Percentiles rank a stretch among this genome's conserved stretches.
Evolutionary conservation across 1,140 invertebrate species (phyloP).

Genomic region (Mactra quadrangularis): DNA sequence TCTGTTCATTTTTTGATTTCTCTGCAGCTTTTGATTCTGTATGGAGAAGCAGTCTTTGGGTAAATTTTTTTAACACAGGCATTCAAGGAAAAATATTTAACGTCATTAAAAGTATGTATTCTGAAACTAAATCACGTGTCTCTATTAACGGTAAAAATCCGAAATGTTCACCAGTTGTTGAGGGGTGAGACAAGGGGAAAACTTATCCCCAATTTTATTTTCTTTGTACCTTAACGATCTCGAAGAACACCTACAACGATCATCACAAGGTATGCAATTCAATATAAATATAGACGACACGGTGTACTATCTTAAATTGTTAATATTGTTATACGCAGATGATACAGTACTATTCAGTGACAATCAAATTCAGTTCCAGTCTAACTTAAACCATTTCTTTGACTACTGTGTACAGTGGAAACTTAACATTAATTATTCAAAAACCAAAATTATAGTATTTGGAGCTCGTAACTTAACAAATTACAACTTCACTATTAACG

Average conservation of each 20-base stretch:
- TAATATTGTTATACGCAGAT: constrained; percentile 16
- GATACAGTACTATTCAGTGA: constrained; percentile 3
- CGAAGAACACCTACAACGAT: not conserved
- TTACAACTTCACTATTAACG: not conserved
- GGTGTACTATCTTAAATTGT: not conserved
- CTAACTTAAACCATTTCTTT: not conserved
- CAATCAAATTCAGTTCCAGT: not conserved
- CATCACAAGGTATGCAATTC: not conserved
- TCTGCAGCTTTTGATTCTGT: constrained; percentile 8
- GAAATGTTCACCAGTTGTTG: not conserved
- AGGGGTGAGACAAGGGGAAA: constrained; percentile 11
- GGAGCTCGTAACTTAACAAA: not conserved
- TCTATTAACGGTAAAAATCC: not conserved
- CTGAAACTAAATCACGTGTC: constrained; percentile 8
- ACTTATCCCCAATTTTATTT: constrained; percentile 8
- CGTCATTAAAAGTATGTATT: constrained; percentile 7
- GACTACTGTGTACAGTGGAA: not conserved
- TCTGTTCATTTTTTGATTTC: constrained; percentile 23
- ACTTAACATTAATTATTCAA: not conserved
- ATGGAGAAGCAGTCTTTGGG: not conserved
- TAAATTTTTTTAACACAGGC: not conserved
- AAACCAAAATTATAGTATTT: too few relatives aligned
- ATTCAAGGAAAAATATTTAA: constrained; percentile 3
- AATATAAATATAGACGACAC: constrained; percentile 1
- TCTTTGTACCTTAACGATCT: constrained; percentile 10